Evolutionary conservation across 2,113 vertebrate genomes (phyloP), one percentile per base, ranked within the genome.

Genomic region (Cyprinodon variegatus): DNA sequence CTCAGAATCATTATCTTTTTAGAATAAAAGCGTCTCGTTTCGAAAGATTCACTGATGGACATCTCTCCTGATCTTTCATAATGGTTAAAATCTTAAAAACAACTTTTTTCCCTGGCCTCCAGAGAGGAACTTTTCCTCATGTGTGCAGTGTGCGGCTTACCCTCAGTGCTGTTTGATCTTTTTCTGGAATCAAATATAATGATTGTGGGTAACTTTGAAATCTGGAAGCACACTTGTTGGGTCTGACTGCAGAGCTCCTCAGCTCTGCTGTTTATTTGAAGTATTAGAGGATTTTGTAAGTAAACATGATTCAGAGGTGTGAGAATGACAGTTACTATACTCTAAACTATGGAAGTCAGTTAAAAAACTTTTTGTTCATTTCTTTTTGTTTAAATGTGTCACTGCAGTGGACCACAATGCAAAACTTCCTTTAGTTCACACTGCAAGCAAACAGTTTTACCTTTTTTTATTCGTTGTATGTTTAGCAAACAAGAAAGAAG

Each of bases 151-250:
- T 89, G 84, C 80, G 81, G 83, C 60, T 72, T 89, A 70, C 78
- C 82, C 76, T 70, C 75, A 7, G 9, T 80, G 74, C 60, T 4
- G 74, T 91, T 86, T 90, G 90, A 91, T 91, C 91, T 92, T 91
- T 92, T 90, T 90, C 88, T 89, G 87, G 91, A 90, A 88, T 89
- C 86, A 82, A 86, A 88, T 92, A 87, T 90, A 87, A 88, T 89
- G 91, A 89, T 90, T 90, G 91, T 91, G 90, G 91, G 82, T 68
- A 66, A 88, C 91, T 87, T 87, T 89, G 83, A 91, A 91, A 90
- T 90, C 83, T 90, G 88, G 83, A 87, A 88, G 87, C 83, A 83
- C 78, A 78, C 82, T 89, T 63, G 81, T 45, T 63, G 43, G 50
- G 72, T 85, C 78, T 86, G 48, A 1, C 17, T 82, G 79, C 76